These are phyloP conservation scores for Semnornis frantzii DNA, from an alignment of 2,113 vertebrate genomes.

Conservation along the genomic window DNA sequence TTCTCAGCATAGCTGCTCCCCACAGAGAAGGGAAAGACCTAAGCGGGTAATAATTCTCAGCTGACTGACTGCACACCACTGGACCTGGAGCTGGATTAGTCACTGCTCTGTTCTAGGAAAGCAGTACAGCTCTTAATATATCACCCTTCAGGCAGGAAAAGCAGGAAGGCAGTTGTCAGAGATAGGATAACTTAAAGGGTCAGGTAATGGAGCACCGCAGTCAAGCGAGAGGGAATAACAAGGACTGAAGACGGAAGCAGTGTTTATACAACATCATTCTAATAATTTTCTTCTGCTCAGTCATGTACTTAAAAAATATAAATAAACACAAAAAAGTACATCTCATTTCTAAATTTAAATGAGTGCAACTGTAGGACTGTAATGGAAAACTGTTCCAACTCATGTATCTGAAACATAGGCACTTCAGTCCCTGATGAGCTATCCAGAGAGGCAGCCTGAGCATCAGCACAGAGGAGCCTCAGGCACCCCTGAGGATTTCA, in stretches of 20 bases:
- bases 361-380: neutral
- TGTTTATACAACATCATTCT: neutral
- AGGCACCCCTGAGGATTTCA: neutral
- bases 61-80: neutral
- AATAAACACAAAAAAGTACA: neutral
- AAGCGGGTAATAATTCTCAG: conserved; percentile 38
- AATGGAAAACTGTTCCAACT: neutral
- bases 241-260: neutral
- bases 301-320: neutral
- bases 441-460: neutral
- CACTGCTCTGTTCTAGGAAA: conserved; percentile 53
- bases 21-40: neutral
- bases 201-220: neutral
- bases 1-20: neutral
- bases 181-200: neutral
- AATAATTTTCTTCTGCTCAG: neutral
- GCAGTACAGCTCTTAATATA: conserved; percentile 24
- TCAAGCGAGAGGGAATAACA: neutral
- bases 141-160: conserved; percentile 18
- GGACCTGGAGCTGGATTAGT: conserved; percentile 19
- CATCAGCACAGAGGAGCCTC: neutral
- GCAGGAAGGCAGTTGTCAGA: conserved; percentile 7
- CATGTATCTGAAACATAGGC: neutral
- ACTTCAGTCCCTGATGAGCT: neutral
- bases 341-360: neutral